Evolutionary conservation across 2,113 vertebrate species (phyloP), one percentile per base, ranked within the genome.

Genomic region (Bos javanicus): DNA sequence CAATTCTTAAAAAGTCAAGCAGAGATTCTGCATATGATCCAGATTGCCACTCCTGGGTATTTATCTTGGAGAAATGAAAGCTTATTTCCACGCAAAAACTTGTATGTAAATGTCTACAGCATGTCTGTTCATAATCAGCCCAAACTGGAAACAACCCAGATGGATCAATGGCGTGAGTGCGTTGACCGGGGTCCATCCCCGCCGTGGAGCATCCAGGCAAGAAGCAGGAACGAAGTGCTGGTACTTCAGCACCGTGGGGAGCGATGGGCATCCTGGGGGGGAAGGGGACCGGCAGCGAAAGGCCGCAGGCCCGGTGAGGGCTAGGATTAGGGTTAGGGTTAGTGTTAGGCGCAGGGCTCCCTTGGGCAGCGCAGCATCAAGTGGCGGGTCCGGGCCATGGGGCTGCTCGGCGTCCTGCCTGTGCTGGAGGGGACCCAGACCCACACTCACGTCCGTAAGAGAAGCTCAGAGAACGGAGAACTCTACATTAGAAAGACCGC

Each of bases 401-500:
- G 16, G 3, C 12, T 7, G 39, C 74, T 14, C 0, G 6, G 21
- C 0, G 1, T 21, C 74, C 74, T 7, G 23, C 71, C 74, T 78
- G 74, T 46, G 74, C 4, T 46, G 43, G 43, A 80, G 43, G 14
- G 28, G 7, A 30, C 26, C 4, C 43, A 46, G 26, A 28, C 15
- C 43, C 15, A 9, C 5, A 30, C 43, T 30, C 43, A 28, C 1
- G 16, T 71, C 17, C 4, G 0, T 36, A n/a, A 30, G 76, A 28
- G 25, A 16, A 30, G 25, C 76, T 80, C 48, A 33, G 15, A 52
- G 48, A 81, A 2, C 78, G 5, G n/a, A 71, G 64, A 71, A 23
- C 64, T 12, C 9, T 12, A 21, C 46, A 2, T 17, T 21, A 7
- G 26, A 30, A 3, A 17, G 48, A 11, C 30, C 1, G 0, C 4